Evolutionary conservation across 2,888 invertebrate genomes (phyloP).

Genomic region (Dilophus febrilis): DNA sequence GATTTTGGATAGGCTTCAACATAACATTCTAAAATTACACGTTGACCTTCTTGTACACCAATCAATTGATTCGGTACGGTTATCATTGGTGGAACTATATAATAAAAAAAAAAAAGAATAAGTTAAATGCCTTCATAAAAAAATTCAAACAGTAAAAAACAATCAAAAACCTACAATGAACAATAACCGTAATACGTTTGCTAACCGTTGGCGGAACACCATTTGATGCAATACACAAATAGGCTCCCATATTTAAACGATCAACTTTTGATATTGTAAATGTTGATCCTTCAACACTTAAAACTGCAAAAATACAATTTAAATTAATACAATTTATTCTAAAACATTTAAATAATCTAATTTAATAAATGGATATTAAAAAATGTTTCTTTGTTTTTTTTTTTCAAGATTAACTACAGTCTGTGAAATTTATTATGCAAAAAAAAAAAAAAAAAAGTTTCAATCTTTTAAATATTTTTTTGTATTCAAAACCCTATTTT

Average conservation of each 20-base stretch:
- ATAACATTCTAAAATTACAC: constrained; percentile 50
- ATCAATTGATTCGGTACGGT: constrained; percentile 53
- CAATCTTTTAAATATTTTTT: no score
- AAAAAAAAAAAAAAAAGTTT: no score
- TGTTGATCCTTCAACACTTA: constrained; percentile 48
- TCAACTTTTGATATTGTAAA: constrained; percentile 53
- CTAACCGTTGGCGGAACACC: constrained; percentile 67
- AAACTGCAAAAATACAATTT: constrained; percentile 30
- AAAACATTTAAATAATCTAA: constrained; percentile 8
- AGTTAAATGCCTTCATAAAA: background rate
- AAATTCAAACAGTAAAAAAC: background rate
- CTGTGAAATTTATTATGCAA: no score
- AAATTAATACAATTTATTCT: constrained; percentile 3
- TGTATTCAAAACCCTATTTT: no score
- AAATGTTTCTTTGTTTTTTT: no score
- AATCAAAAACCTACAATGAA: constrained; percentile 53
- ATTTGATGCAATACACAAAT: constrained; percentile 67
- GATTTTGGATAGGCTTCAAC: constrained; percentile 57
- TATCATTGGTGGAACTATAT: constrained; percentile 54
- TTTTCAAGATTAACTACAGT: no score
- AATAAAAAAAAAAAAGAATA: background rate
- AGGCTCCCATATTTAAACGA: constrained; percentile 64
- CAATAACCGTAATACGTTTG: constrained; percentile 62
- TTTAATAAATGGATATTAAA: no score
- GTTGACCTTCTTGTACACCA: constrained; percentile 45